Conservation (phyloP, 1,140 invertebrate genomes). For the Nephotettix cincticeps region DNA sequence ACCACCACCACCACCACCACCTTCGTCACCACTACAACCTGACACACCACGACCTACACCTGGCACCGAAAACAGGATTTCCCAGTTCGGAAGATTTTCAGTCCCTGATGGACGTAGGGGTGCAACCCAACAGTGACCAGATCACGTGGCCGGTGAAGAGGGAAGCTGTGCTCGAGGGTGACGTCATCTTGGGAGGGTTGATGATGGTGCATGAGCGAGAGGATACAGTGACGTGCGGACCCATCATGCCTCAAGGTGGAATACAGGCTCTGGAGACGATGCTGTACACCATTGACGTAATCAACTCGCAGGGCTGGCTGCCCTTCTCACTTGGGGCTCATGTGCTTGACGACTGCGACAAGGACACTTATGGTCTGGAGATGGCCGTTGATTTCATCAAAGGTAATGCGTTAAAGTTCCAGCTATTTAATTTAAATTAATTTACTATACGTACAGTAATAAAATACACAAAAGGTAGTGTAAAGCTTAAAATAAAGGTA, state of each 20-base stretch:
- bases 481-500: no score
- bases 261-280: constrained; percentile 89
- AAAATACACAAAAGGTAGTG: no score
- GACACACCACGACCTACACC: not conserved
- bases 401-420: no score
- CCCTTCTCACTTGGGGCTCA: constrained; percentile 83
- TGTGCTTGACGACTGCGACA: constrained; percentile 92
- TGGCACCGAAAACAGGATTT: not conserved
- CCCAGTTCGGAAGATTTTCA: not conserved
- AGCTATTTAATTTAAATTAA: no score
- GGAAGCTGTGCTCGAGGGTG: constrained; percentile 81
- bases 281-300: constrained; percentile 84
- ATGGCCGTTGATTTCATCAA: constrained; percentile 97
- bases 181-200: constrained; percentile 80
- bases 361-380: constrained; percentile 92
- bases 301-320: constrained; percentile 67
- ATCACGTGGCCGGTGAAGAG: constrained; percentile 82
- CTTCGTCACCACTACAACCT: not conserved
- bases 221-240: constrained; percentile 78
- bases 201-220: constrained; percentile 97
- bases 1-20: not conserved
- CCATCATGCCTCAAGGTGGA: constrained; percentile 92
- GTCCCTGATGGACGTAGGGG: not conserved
- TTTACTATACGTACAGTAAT: no score
- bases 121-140: not conserved